These are phyloP conservation scores for Campoplex capitator DNA, from an alignment of 2,888 invertebrate genomes.

Conservation along the genomic window DNA sequence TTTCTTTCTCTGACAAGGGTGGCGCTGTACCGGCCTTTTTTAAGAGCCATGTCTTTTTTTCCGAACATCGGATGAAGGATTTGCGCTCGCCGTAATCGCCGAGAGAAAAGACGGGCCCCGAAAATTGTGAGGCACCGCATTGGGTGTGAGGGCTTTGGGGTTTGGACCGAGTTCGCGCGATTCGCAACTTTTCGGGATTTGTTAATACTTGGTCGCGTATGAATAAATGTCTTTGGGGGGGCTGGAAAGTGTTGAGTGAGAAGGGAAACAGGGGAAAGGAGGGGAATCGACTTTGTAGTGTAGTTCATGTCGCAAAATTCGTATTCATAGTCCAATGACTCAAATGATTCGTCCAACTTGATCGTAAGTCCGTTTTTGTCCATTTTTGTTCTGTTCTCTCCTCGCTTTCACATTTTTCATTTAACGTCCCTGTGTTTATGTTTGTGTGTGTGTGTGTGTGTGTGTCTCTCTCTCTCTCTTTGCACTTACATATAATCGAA, in stretches of 20 bases:
- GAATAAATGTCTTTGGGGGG: conserved; percentile 73
- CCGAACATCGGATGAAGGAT: conserved; percentile 14
- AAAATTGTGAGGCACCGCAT: background rate
- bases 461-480: conserved; percentile 72
- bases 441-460: conserved; percentile 69
- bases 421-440: conserved; percentile 69
- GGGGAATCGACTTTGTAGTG: conserved; percentile 1
- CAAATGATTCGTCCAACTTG: conserved; percentile 28
- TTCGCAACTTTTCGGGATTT: conserved; percentile 72
- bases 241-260: conserved; percentile 6
- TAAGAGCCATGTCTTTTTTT: background rate
- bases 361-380: conserved; percentile 11
- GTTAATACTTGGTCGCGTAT: conserved; percentile 75
- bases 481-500: conserved; percentile 82
- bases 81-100: conserved; percentile 26
- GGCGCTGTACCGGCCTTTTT: conserved; percentile 9
- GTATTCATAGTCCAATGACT: conserved; percentile 11
- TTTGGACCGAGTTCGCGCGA: conserved; percentile 54
- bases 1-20: conserved; percentile 9
- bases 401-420: conserved; percentile 63
- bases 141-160: conserved; percentile 17
- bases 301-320: conserved; percentile 21
- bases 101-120: conserved; percentile 20
- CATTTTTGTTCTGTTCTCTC: conserved; percentile 31
- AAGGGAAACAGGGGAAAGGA: conserved; percentile 13